A percentile compares a stretch with the other conserved stretches of the same genome.
phyloP scores from a whole-genome alignment of 2,888 invertebrate species.

The Tetranychus truncatus region DNA sequence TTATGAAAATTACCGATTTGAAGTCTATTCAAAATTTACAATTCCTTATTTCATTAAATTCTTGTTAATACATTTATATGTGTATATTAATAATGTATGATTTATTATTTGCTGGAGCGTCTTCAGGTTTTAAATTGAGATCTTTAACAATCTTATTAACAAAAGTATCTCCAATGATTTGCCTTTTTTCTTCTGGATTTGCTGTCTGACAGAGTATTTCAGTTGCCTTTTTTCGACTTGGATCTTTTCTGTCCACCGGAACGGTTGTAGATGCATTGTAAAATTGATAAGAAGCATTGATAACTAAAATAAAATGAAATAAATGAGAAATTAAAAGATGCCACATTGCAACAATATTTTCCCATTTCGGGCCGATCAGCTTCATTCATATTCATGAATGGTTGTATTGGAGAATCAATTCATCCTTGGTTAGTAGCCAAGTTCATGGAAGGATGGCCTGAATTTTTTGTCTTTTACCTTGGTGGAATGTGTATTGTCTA shows the following conservation, averaged over 20 bases:
- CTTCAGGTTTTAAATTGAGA: conserved; percentile 70
- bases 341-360: background rate
- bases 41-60: no score
- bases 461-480: background rate
- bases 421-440: background rate
- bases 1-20: no score
- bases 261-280: conserved; percentile 57
- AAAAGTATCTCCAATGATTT: conserved; percentile 97
- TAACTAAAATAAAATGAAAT: conserved; percentile 32
- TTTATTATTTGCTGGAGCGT: no score
- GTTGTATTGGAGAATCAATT: background rate
- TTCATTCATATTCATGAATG: conserved; percentile 3
- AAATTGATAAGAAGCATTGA: conserved; percentile 40
- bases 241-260: conserved; percentile 42
- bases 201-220: conserved; percentile 63
- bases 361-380: background rate
- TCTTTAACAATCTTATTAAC: conserved; percentile 57
- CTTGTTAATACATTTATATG: no score
- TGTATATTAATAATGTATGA: no score
- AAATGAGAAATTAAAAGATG: no score
- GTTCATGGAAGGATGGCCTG: background rate
- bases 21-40: no score
- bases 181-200: conserved; percentile 92
- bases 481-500: background rate
- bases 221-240: conserved; percentile 46